Percentiles rank a stretch among this genome's conserved stretches.
These are phyloP conservation scores for Piliocolobus tephrosceles DNA, from an alignment of 2,113 vertebrate species.

Conservation along the genomic window DNA sequence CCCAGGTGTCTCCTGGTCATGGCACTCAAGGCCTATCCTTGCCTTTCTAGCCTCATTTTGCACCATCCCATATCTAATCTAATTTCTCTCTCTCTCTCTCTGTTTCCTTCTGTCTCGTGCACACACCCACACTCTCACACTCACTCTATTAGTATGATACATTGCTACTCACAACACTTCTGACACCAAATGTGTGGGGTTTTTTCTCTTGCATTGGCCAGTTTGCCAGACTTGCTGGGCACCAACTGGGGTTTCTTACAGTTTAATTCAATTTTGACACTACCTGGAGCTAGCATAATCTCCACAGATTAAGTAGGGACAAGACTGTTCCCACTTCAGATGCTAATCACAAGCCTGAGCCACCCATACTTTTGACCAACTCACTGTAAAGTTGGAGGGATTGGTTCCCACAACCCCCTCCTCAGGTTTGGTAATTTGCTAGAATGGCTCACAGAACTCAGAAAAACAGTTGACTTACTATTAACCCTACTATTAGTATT, in stretches of 20 bases:
- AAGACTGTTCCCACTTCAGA: background rate
- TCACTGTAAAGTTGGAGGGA: background rate
- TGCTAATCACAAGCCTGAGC: background rate
- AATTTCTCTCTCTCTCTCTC: background rate
- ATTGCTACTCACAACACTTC: background rate
- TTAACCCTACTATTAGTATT: background rate
- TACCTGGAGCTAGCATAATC: background rate
- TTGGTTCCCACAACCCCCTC: background rate
- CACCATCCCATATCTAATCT: background rate
- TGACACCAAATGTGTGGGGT: background rate
- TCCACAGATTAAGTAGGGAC: background rate
- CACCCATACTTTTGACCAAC: background rate
- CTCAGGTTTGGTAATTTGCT: background rate
- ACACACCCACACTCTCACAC: background rate
- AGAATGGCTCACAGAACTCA: background rate
- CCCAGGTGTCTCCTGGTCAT: background rate
- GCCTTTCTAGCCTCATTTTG: background rate
- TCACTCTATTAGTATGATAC: background rate
- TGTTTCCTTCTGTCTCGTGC: background rate
- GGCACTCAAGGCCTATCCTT: background rate
- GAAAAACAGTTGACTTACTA: background rate
- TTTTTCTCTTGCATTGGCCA: background rate
- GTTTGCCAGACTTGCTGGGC: background rate
- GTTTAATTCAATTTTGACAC: background rate
- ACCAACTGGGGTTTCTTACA: background rate